Evolutionary conservation across 2,888 invertebrate species (phyloP), one percentile per base, ranked within the genome.

Genomic region (Harpalus rubripes): DNA sequence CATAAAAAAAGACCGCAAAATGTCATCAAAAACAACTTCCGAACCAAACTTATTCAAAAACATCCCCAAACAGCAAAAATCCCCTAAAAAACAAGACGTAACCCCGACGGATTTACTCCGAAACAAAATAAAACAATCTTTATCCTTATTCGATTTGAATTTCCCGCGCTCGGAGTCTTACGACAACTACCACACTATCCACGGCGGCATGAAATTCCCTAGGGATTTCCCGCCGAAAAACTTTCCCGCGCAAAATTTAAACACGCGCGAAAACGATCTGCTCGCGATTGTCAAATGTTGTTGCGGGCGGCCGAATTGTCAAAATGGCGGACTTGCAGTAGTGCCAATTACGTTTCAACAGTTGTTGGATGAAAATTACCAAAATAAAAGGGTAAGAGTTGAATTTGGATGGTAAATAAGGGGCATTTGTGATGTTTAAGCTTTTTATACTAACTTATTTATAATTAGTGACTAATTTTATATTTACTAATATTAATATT

Each of bases 81-180:
- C 52, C 15, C 76, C 78, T 10, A 85, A 82, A 58, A 85, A 85
- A 68, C 81, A 82, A 58, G 84, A 85, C 39, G 79, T 87, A n/a
- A 86, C 86, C 16, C 88, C 88, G 0, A 87, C 88, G 3, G 87
- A 87, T 84, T 83, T 88, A 82, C 86, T 88, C 26, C 86, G 87
- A 83, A 85, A 87, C 59, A 90, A 90, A 87, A 88, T 91, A 72
- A 92, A 91, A 87, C 91, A 91, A 86, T 91, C 91, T 18, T 88
- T 89, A 44, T 91, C 91, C 8, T 89, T 91, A 90, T 72, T 58
- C 41, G 84, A 85, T 58, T 79, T 85, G 22, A 85, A 85, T 59
- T 18, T 72, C 4, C 52, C 83, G 76, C 85, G 18, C n/a, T 26
- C 76, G 8, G 86, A 85, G 1, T 44, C 44, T 0, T 44, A 44